Percentiles rank a stretch among this genome's conserved stretches.
Evolutionary conservation across 2,113 vertebrate genomes (phyloP).

Genomic region (Tachycineta bicolor): DNA sequence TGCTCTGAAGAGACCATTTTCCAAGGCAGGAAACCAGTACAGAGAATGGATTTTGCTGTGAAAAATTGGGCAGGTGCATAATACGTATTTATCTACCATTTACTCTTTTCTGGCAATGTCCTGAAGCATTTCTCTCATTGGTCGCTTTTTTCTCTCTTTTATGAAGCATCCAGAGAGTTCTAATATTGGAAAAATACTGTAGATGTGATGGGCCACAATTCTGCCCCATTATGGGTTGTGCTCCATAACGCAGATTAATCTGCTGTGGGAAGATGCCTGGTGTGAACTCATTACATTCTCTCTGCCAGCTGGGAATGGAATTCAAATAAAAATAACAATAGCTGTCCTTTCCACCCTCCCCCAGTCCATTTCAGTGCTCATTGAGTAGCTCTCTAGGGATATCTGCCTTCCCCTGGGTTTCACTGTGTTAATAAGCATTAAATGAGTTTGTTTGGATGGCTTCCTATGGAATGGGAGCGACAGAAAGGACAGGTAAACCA

Average conservation of each 20-base stretch:
- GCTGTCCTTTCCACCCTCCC: not conserved
- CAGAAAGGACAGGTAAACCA: not conserved
- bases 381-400: not conserved
- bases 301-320: not conserved
- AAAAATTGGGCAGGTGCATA: not conserved
- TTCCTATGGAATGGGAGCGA: not conserved
- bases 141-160: not conserved
- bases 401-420: not conserved
- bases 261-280: not conserved
- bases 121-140: not conserved
- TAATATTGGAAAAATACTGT: not conserved
- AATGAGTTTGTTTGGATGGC: not conserved
- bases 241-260: not conserved
- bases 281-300: not conserved
- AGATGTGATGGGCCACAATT: not conserved
- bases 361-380: not conserved
- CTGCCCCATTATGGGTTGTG: not conserved
- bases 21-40: not conserved
- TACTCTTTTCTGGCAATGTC: not conserved
- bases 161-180: not conserved
- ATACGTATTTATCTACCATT: not conserved
- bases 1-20: not conserved
- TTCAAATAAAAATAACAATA: not conserved
- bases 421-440: not conserved
- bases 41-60: not conserved